Conservation (phyloP, 37 sponge, comb jelly and placozoan genomes). For the Axinella damicornis region DNA sequence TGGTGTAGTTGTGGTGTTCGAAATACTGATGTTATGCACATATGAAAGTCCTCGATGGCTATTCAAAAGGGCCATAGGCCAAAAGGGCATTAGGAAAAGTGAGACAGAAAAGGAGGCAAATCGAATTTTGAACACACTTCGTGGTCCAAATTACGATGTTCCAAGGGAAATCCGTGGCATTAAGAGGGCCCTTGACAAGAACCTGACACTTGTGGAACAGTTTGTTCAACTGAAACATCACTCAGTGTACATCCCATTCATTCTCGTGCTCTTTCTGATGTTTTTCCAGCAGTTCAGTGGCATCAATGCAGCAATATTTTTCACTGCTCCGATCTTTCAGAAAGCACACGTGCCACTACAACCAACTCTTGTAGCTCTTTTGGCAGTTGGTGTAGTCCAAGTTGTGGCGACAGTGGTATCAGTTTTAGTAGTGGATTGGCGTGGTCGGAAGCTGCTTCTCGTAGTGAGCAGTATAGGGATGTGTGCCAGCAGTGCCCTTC, state of each 20-base stretch:
- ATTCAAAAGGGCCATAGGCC: neutral
- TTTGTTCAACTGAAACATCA: slow-evolving; percentile 18
- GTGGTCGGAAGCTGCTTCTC: slow-evolving; percentile 72
- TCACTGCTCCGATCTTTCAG: slow-evolving; percentile 53
- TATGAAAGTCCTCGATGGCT: slow-evolving; percentile 87
- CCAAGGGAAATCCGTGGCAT: slow-evolving; percentile 48
- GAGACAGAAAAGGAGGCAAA: neutral
- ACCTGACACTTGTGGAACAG: slow-evolving; percentile 2
- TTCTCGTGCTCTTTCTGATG: slow-evolving; percentile 59
- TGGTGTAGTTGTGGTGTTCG: slow-evolving; percentile 55
- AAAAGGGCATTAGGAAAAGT: too few species aligned
- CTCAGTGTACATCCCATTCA: slow-evolving; percentile 32
- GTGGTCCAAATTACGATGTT: slow-evolving; percentile 55
- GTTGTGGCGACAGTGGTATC: slow-evolving; percentile 56
- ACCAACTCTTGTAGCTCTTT: slow-evolving; percentile 21
- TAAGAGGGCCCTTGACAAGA: neutral
- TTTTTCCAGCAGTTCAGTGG: slow-evolving; percentile 85
- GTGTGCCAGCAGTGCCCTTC: slow-evolving; percentile 41
- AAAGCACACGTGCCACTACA: neutral
- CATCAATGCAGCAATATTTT: slow-evolving; percentile 80
- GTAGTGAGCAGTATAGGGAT: slow-evolving; percentile 47
- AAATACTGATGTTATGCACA: slow-evolving; percentile 55
- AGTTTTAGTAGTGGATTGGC: slow-evolving; percentile 68
- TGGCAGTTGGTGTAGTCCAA: slow-evolving; percentile 59
- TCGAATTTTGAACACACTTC: slow-evolving; percentile 45